phyloP scores from a whole-genome alignment of 2,888 invertebrate species.

The Chrysomela aeneicollis region DNA sequence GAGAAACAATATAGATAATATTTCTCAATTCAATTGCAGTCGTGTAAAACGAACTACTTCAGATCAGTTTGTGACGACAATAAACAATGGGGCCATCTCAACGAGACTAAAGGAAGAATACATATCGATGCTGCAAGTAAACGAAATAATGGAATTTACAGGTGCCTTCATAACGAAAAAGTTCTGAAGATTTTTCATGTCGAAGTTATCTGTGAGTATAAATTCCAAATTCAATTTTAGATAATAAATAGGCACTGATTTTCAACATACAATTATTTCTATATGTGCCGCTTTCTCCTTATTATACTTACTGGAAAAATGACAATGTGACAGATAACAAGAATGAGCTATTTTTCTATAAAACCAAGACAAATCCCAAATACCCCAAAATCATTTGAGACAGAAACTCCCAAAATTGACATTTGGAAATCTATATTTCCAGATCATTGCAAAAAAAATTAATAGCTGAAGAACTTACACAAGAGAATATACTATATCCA shows the following conservation, averaged over 20 bases:
- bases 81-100: constrained; percentile 42
- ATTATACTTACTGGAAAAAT: too few species aligned
- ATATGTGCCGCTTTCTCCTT: neutral
- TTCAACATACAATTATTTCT: neutral
- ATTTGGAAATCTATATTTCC: too few species aligned
- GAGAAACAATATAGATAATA: too few species aligned
- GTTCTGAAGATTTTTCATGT: constrained; percentile 49
- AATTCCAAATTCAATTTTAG: too few species aligned
- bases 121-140: constrained; percentile 48
- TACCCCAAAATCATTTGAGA: too few species aligned
- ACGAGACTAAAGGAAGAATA: constrained; percentile 44
- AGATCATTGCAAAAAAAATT: too few species aligned
- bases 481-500: too few species aligned
- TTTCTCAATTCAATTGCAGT: constrained; percentile 36
- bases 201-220: constrained; percentile 50
- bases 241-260: neutral
- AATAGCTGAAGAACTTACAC: too few species aligned
- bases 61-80: constrained; percentile 43
- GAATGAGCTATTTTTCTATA: too few species aligned
- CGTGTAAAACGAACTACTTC: constrained; percentile 46
- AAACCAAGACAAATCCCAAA: too few species aligned
- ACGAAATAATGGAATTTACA: constrained; percentile 52
- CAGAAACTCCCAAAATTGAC: too few species aligned
- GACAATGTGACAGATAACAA: too few species aligned
- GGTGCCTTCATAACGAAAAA: constrained; percentile 49